phyloP scores from a whole-genome alignment of 1,140 invertebrate species.

The Pachypsylla venusta region DNA sequence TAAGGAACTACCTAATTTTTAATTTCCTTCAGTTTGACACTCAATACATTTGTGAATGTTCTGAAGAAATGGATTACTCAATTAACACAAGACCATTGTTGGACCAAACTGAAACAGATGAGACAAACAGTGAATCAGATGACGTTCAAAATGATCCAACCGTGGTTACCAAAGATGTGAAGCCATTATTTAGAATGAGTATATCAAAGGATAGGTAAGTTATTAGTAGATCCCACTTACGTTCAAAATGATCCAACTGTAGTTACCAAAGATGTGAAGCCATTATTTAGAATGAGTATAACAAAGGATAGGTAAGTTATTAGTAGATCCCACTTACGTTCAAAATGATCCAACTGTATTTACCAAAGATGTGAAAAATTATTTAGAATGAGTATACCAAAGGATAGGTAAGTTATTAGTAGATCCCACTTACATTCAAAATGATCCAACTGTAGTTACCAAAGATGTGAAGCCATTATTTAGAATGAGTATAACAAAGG shows the following conservation, averaged over 20 bases:
- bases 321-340: neutral
- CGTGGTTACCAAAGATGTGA: neutral
- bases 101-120: too few species aligned
- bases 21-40: too few species aligned
- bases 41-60: too few species aligned
- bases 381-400: neutral
- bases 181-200: neutral
- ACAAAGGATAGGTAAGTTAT: neutral
- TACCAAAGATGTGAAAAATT: neutral
- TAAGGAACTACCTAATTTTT: too few species aligned
- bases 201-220: neutral
- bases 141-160: neutral
- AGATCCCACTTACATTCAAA: neutral
- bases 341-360: neutral
- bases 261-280: neutral
- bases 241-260: neutral
- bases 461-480: neutral
- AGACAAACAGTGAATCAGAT: neutral
- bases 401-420: neutral
- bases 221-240: too few species aligned
- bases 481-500: too few species aligned
- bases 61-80: neutral
- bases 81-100: constrained; percentile 1
- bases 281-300: neutral
- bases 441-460: neutral